Evolutionary conservation across 2,888 invertebrate genomes (phyloP), one percentile per base, ranked within the genome.

Genomic region (Leptinotarsa tumamoca): DNA sequence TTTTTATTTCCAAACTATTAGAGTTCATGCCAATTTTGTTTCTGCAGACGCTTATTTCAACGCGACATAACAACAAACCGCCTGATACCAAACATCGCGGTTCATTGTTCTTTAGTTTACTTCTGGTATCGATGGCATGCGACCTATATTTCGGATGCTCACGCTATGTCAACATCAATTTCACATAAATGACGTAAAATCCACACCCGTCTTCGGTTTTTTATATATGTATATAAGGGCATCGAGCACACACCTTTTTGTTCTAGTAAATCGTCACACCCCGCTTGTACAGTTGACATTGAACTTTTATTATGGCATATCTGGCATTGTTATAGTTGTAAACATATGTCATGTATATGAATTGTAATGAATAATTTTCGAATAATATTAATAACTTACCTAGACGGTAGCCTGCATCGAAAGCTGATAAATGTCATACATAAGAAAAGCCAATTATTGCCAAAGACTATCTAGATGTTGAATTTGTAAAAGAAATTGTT

Each of bases 141-240:
- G 70, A 50, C 70, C 58, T 70, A 51, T 58, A 70, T 70, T 50
- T 56, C 58, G 50, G 54, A 68, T 68, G 68, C 70, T 51, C 58
- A 70, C 70, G 70, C 70, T 21, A 70, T 70, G 58, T 58, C 43
- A 58, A 58, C 70, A 70, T 70, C 70, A 70, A 70, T 70, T 58
- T 27, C 50, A 21, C 70, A 61, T 49, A 58, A 58, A 58, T 21
- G 58, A 58, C 23, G 23, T 70, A 70, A 43, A 63, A 63, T 70
- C 70, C 70, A 58, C 70, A 70, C 70, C 70, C 54, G n/a, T 70
- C 17, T 43, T 68, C 52, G 23, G 43, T 58, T 70, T 70, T 70
- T 70, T 27, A 54, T 56, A 5, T 67, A 67, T 67, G 49, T 70
- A 58, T 69, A 56, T 69, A n/a, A 52, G 27, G 58, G 56, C 56